phyloP scores from a whole-genome alignment of 1,140 invertebrate genomes.

The Neelides sp. region DNA sequence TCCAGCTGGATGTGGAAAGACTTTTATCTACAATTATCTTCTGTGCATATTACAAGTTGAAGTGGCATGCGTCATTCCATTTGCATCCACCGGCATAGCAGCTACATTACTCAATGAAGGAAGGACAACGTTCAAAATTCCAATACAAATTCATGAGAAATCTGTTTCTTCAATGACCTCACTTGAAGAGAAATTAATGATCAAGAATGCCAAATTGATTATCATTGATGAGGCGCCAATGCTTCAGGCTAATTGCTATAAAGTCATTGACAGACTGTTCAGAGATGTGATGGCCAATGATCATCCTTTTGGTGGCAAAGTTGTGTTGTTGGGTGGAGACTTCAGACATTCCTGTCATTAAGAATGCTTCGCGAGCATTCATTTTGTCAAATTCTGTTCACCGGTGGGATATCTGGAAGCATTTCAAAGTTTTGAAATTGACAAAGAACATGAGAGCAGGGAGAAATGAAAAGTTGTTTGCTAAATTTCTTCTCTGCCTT shows the following conservation, averaged over 20 bases:
- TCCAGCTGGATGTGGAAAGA: conserved; percentile 13
- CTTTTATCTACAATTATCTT: conserved; percentile 15
- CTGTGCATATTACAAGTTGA: background rate
- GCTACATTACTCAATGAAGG: conserved; percentile 17
- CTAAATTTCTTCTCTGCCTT: conserved; percentile 7
- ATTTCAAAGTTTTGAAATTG: background rate
- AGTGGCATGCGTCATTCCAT: background rate
- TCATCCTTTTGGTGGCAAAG: conserved; percentile 15
- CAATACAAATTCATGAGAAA: background rate
- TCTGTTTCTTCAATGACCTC: background rate
- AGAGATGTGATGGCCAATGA: background rate
- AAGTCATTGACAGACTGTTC: conserved; percentile 6
- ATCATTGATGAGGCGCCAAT: conserved; percentile 19
- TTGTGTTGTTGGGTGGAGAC: conserved; percentile 20
- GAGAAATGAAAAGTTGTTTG: background rate
- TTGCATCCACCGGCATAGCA: conserved; percentile 26
- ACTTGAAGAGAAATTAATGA: background rate
- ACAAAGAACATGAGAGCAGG: conserved; percentile 15
- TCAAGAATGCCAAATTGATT: conserved; percentile 10
- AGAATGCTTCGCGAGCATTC: background rate
- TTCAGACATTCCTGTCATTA: conserved; percentile 28
- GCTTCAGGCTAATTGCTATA: background rate
- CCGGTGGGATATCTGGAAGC: background rate
- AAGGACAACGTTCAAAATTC: conserved; percentile 17
- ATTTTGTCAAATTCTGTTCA: conserved; percentile 15